phyloP scores from a whole-genome alignment of 2,888 invertebrate species.

The Chalcosyrphus nemorum region DNA sequence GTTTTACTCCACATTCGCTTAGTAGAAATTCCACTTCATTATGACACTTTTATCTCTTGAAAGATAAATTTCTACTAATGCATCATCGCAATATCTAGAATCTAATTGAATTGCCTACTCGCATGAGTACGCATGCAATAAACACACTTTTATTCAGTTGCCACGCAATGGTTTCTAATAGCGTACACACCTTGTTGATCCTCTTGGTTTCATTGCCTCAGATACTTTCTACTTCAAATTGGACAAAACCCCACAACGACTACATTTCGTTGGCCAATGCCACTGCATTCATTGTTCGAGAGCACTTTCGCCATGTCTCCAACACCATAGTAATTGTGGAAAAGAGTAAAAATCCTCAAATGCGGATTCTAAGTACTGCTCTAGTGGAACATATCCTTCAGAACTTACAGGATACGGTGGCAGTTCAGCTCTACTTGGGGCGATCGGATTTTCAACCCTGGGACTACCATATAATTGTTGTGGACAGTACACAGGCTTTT shows the following conservation, averaged over 20 bases:
- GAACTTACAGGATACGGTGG: constrained; percentile 64
- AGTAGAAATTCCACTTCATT: no score
- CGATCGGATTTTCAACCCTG: constrained; percentile 68
- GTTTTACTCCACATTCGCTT: no score
- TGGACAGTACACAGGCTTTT: constrained; percentile 75
- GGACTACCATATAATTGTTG: constrained; percentile 76
- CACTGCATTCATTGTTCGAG: neutral
- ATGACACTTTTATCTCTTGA: no score
- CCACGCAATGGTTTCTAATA: constrained; percentile 21
- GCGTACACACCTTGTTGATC: neutral
- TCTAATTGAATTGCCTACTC: constrained; percentile 1
- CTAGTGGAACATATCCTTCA: constrained; percentile 74
- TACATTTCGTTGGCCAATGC: neutral
- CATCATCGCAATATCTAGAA: neutral
- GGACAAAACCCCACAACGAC: constrained; percentile 1
- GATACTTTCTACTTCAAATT: neutral
- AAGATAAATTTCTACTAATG: neutral
- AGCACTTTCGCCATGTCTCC: neutral
- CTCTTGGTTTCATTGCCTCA: neutral
- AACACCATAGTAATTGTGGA: constrained; percentile 27
- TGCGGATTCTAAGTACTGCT: constrained; percentile 22
- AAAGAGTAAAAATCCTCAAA: neutral
- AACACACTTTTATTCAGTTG: neutral
- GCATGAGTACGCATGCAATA: neutral
- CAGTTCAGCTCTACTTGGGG: constrained; percentile 75